Evolutionary conservation across 2,797 vertebrate genomes (phyloP).

Genomic region (Oophaga sylvatica): DNA sequence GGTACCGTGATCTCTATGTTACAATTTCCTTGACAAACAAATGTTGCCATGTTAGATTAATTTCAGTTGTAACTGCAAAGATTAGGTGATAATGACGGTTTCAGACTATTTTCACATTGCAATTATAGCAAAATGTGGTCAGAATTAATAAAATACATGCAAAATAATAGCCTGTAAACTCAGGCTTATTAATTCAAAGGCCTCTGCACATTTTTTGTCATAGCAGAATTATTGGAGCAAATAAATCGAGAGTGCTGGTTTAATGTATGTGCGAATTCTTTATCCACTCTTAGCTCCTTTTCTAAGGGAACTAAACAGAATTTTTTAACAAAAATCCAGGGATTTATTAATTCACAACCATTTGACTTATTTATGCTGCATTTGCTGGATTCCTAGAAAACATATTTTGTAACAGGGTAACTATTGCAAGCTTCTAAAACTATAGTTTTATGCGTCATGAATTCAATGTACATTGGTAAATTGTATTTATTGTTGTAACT

Average conservation of each 20-base stretch:
- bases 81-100: not conserved
- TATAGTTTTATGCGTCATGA: not conserved
- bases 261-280: conserved; percentile 12
- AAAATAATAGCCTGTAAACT: not conserved
- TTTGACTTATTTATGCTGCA: not conserved
- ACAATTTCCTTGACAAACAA: not conserved
- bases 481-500: too few species aligned
- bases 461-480: too few species aligned
- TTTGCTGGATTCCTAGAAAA: not conserved
- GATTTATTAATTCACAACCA: not conserved
- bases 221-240: not conserved
- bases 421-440: not conserved
- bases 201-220: not conserved
- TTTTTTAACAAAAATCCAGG: not conserved
- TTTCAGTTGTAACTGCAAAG: not conserved
- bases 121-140: not conserved
- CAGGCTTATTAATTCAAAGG: not conserved
- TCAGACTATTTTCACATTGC: not conserved
- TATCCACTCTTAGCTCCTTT: not conserved
- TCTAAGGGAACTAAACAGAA: not conserved
- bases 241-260: conserved; percentile 6
- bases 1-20: not conserved
- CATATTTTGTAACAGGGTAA: not conserved
- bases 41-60: not conserved
- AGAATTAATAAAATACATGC: not conserved